Evolutionary conservation across 1,140 invertebrate genomes (phyloP).

Genomic region (Rhizoglyphus robini): DNA sequence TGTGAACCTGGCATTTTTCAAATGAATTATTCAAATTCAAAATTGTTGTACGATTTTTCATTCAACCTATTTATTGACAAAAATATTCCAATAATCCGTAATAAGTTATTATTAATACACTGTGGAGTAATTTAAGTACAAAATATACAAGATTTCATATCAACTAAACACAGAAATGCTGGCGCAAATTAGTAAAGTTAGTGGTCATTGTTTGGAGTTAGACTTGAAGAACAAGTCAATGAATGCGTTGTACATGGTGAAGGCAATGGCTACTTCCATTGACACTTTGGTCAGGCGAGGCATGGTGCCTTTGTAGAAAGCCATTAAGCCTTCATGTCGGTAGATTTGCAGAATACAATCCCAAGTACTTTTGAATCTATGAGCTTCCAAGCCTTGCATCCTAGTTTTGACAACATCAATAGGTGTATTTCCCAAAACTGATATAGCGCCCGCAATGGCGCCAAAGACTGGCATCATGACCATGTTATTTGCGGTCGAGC

Average conservation of each 20-base stretch:
- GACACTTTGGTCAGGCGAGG: slow-evolving; percentile 87
- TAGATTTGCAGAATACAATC: slow-evolving; percentile 83
- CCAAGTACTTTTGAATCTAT: slow-evolving; percentile 85
- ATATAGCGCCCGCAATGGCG: slow-evolving; percentile 78
- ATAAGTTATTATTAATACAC: too few relatives aligned
- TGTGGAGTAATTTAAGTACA: too few relatives aligned
- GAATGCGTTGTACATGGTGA: background rate
- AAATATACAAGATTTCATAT: too few relatives aligned
- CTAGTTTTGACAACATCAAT: slow-evolving; percentile 96
- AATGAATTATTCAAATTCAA: too few relatives aligned
- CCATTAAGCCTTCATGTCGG: slow-evolving; percentile 76
- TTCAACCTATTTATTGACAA: too few relatives aligned
- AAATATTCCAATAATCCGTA: too few relatives aligned
- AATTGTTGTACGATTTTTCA: too few relatives aligned
- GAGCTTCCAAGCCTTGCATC: slow-evolving; percentile 94
- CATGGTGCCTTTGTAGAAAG: slow-evolving; percentile 98
- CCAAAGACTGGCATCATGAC: slow-evolving; percentile 73
- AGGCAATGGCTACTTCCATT: slow-evolving; percentile 58
- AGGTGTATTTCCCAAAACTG: slow-evolving; percentile 86
- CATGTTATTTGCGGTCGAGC: slow-evolving; percentile 69
- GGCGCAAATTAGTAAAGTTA: too few relatives aligned
- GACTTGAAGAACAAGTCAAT: background rate
- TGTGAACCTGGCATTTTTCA: too few relatives aligned
- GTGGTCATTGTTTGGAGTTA: too few relatives aligned
- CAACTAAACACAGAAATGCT: too few relatives aligned